Evolutionary conservation across 2,797 vertebrate species (phyloP), one percentile per base, ranked within the genome.

Genomic region (Trematomus bernacchii): DNA sequence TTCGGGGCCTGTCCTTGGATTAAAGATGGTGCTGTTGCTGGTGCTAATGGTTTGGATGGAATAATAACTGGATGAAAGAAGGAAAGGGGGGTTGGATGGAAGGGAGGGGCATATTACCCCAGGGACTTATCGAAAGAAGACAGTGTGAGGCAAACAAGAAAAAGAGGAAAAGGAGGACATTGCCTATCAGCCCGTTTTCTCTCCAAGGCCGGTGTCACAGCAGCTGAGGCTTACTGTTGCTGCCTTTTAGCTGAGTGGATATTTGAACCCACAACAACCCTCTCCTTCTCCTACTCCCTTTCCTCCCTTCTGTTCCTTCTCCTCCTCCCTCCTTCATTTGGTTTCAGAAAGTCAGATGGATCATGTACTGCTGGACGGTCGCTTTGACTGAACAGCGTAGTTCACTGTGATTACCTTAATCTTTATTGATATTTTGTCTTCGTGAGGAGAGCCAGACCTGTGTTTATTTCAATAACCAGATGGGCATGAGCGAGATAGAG

Each of bases 231-330:
- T 83, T 89, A 88, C 86, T 90, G 73, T 73, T 87, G 82, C 76
- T 91, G 86, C 91, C 91, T 95, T 95, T 96, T 95, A 96, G 94
- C 92, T 95, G 94, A 96, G 94, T 95, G 92, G 95, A 94, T 95
- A 95, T 94, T 89, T 95, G 95, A 97, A 94, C 95, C 82, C 80
- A 58, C 80, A 87, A 65, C 86, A 83, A 75, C 83, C 77, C 73
- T 71, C 77, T 54, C 23, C 42, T 30, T 44, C 21, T 42, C 44
- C 57, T 65, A 51, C 54, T 64, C 57, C 52, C 69, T 52, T 63
- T 19, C 66, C 9, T 47, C 66, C 50, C 66, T 67, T 52, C 68
- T 72, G 71, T 37, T 11, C 16, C 16, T 50, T n/a, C 68, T 77
- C 53, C 46, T 61, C 65, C 69, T 53, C 0, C 9, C 48, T 71